phyloP scores from a whole-genome alignment of 2,888 invertebrate genomes.

The Charanyca ferruginea region DNA sequence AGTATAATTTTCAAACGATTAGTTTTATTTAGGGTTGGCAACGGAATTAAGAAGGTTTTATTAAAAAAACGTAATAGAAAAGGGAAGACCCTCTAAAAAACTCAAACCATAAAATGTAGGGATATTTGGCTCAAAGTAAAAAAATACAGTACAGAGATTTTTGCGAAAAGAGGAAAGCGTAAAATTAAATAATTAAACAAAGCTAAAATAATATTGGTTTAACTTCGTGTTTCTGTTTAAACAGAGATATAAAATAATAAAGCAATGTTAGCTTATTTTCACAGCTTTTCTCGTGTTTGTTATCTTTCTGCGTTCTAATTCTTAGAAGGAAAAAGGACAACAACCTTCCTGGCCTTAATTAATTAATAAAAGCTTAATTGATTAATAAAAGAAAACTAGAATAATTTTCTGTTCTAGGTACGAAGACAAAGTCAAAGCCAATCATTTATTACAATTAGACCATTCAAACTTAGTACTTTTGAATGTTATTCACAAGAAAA shows the following conservation, averaged over 20 bases:
- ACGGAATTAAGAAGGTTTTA: slow-evolving; percentile 11
- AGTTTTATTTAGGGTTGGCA: slow-evolving; percentile 54
- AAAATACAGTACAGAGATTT: slow-evolving; percentile 12
- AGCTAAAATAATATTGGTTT: slow-evolving; percentile 34
- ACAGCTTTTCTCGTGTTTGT: background rate
- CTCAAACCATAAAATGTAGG: background rate
- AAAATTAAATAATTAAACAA: slow-evolving; percentile 41
- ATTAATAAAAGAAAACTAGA: too few species aligned
- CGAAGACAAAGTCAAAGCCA: too few species aligned
- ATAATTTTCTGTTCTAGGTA: too few species aligned
- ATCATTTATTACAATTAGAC: too few species aligned
- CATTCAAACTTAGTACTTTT: too few species aligned
- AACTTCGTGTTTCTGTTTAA: slow-evolving; percentile 36
- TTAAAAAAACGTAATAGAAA: background rate
- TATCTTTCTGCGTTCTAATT: background rate
- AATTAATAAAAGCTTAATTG: background rate
- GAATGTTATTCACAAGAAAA: too few species aligned
- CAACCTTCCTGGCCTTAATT: background rate
- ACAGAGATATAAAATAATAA: slow-evolving; percentile 34
- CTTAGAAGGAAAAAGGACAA: background rate
- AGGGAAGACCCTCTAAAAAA: background rate
- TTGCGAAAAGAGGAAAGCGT: slow-evolving; percentile 7
- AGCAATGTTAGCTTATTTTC: slow-evolving; percentile 9
- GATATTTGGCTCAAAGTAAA: slow-evolving; percentile 13
- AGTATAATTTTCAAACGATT: slow-evolving; percentile 66